Percentiles rank a stretch among this genome's conserved stretches.
Conservation (phyloP, 2,888 invertebrate genomes). For the Panorpa germanica region DNA sequence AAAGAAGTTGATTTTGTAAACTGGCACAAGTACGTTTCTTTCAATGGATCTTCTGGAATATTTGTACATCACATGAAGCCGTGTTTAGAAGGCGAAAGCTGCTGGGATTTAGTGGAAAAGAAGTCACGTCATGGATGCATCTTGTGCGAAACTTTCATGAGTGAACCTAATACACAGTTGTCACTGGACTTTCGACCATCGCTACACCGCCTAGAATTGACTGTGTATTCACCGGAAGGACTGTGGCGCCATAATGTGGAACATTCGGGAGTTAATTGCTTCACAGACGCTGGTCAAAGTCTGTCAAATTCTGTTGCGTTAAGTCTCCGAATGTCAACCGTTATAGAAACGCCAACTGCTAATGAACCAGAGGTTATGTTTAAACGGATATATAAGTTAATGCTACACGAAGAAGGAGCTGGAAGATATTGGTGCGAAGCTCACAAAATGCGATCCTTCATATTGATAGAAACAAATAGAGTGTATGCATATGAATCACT, state of each 20-base stretch:
- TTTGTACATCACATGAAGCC: constrained; percentile 5
- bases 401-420: constrained; percentile 29
- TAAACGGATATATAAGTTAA: constrained; percentile 27
- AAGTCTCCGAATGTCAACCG: constrained; percentile 11
- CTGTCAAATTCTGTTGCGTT: constrained; percentile 27
- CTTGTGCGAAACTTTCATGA: too few species aligned
- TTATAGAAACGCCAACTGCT: constrained; percentile 10
- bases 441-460: constrained; percentile 28
- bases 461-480: constrained; percentile 27
- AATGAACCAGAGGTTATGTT: constrained; percentile 4
- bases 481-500: constrained; percentile 26
- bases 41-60: not conserved
- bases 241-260: constrained; percentile 28
- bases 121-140: too few species aligned
- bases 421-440: constrained; percentile 49
- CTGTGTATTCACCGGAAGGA: constrained; percentile 33
- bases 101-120: too few species aligned
- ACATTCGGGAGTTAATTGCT: constrained; percentile 35
- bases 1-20: constrained; percentile 1
- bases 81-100: too few species aligned
- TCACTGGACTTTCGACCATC: too few species aligned
- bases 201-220: too few species aligned
- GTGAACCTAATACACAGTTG: too few species aligned
- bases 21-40: not conserved
- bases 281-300: constrained; percentile 33